Evolutionary conservation across 2,888 invertebrate genomes (phyloP), one percentile per base, ranked within the genome.

Genomic region (Tachystola acroxantha): DNA sequence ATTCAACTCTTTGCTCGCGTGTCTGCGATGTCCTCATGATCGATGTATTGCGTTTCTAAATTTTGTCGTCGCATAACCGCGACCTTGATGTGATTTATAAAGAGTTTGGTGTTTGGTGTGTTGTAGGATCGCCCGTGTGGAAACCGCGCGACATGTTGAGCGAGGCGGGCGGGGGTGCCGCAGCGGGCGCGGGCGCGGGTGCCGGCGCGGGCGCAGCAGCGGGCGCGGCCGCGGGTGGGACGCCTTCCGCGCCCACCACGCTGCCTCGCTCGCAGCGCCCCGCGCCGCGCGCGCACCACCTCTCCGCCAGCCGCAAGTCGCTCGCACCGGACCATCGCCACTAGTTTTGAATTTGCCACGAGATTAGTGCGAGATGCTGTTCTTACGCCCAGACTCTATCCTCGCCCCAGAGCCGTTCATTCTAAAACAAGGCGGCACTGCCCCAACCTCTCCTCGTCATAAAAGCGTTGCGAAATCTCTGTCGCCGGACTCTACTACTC

Each of bases 101-200:
- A 87, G 87, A 87, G 87, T 87, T 87, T 74, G 86, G 87, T 88
- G 86, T 86, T 88, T 87, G 88, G 82, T 91, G 88, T 90, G 90
- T 92, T 91, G 90, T 92, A 94, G 97, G 97, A 89, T 97, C 97
- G 88, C 98, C 98, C 85, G 95, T 98, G 89, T 98, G 97, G 97
- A 97, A 97, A 92, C 97, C 96, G 89, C 93, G 97, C 89, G 96
- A 96, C 90, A 91, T 89, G 89, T 85, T 88, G 88, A 85, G 88
- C 85, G 89, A 89, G 82, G 81, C 81, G 77, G 77, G 79, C 41
- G 48, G 43, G 38, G 59, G 60, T 55, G 50, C 42, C 50, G 58
- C 54, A 37, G 47, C 42, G 44, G 39, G 36, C 34, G 50, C 39
- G 50, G 38, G 46, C 42, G 53, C 51, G 45, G 45, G 49, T 35